Conservation (phyloP, 2,113 vertebrate genomes). For the Pogona vitticeps region DNA sequence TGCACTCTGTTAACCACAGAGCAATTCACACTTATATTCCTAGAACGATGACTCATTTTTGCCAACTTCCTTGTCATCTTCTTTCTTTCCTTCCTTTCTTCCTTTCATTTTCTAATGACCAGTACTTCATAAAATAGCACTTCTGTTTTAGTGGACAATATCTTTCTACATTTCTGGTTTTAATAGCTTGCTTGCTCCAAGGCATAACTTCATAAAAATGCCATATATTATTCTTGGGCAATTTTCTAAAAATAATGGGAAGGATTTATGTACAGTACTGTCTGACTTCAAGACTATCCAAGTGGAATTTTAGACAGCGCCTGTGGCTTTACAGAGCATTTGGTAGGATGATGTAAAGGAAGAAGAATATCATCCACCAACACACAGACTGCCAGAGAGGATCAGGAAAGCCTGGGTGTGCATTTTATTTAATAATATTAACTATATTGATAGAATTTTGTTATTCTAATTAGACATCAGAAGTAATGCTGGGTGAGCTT, state of each 20-base stretch:
- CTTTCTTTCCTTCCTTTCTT: not conserved
- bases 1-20: constrained; percentile 42
- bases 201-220: constrained; percentile 47
- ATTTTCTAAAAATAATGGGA: constrained; percentile 61
- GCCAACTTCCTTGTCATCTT: constrained; percentile 21
- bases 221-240: constrained; percentile 40
- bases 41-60: constrained; percentile 53
- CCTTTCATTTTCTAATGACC: constrained; percentile 5
- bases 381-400: constrained; percentile 37
- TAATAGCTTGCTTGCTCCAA: constrained; percentile 50
- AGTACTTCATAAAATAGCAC: constrained; percentile 53
- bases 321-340: constrained; percentile 49
- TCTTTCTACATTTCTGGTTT: constrained; percentile 50
- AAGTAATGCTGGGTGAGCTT: constrained; percentile 31
- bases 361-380: constrained; percentile 54
- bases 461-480: constrained; percentile 36
- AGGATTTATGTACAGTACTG: constrained; percentile 37
- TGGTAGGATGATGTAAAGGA: constrained; percentile 43
- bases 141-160: constrained; percentile 59
- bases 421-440: constrained; percentile 48
- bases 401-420: not conserved
- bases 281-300: constrained; percentile 47
- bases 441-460: constrained; percentile 43
- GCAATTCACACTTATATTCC: constrained; percentile 47
- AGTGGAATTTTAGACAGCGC: constrained; percentile 29